These are phyloP conservation scores for Kuschelorhynchus macadamiae DNA, from an alignment of 2,888 invertebrate genomes.

Conservation along the genomic window DNA sequence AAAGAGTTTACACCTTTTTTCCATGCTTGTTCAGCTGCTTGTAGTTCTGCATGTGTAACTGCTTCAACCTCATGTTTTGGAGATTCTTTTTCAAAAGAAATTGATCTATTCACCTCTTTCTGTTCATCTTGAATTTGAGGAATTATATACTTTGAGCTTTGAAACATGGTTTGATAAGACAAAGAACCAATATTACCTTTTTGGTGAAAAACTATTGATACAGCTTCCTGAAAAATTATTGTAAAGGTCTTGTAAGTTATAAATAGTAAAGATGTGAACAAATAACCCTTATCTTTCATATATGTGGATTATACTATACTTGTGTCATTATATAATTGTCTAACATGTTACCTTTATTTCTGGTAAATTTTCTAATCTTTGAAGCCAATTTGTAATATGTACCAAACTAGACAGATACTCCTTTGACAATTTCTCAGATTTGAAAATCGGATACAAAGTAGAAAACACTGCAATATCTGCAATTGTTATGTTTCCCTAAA, in stretches of 20 bases:
- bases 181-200: constrained; percentile 52
- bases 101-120: constrained; percentile 43
- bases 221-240: constrained; percentile 59
- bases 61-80: constrained; percentile 70
- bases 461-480: constrained; percentile 84
- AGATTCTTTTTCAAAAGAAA: constrained; percentile 50
- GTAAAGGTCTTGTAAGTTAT: too few species aligned
- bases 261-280: too few species aligned
- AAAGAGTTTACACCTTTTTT: constrained; percentile 67
- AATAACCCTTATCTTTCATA: too few species aligned
- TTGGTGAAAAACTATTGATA: constrained; percentile 58
- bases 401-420: constrained; percentile 72
- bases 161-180: constrained; percentile 62
- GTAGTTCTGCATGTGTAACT: constrained; percentile 74
- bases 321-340: too few species aligned
- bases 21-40: constrained; percentile 75
- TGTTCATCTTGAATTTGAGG: constrained; percentile 32
- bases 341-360: constrained; percentile 72
- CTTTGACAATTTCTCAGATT: constrained; percentile 72
- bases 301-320: too few species aligned
- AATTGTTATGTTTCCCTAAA: constrained; percentile 75
- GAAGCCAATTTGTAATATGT: constrained; percentile 75
- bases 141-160: constrained; percentile 61
- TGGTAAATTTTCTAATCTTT: constrained; percentile 71
- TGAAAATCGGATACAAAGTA: constrained; percentile 77